Conservation (phyloP, 2,797 vertebrate species). For the Sebastes reedi region DNA sequence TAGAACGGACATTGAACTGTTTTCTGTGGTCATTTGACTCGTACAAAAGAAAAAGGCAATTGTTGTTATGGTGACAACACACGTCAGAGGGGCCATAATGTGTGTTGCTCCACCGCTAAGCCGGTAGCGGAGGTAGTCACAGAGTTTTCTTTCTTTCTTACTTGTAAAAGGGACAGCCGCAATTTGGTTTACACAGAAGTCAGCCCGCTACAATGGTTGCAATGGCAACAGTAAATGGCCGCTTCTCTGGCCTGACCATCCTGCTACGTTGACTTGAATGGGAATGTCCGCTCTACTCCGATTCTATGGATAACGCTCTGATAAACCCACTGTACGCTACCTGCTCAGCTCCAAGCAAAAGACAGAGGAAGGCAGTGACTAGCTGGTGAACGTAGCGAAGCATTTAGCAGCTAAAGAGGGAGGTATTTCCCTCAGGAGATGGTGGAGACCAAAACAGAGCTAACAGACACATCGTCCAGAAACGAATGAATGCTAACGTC, state of each 20-base stretch:
- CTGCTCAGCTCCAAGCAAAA: not conserved
- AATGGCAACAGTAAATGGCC: too few species aligned
- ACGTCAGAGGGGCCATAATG: rapidly evolving
- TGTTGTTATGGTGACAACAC: too few species aligned
- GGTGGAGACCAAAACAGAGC: not conserved
- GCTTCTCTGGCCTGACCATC: too few species aligned
- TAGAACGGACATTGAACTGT: too few species aligned
- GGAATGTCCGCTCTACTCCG: too few species aligned
- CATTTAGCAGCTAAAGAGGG: not conserved
- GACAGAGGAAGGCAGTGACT: rapidly evolving
- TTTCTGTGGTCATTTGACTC: rapidly evolving
- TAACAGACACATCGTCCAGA: not conserved
- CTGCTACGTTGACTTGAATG: too few species aligned
- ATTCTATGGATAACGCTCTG: rapidly evolving
- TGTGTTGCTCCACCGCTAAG: too few species aligned
- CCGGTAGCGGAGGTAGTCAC: rapidly evolving
- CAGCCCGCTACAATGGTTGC: too few species aligned
- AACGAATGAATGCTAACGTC: rapidly evolving
- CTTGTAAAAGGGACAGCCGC: too few species aligned
- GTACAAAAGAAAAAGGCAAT: not conserved
- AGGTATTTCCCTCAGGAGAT: not conserved
- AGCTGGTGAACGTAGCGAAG: not conserved
- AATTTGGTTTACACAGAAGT: too few species aligned
- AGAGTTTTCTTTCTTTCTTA: too few species aligned
- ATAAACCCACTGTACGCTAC: too few species aligned